These are phyloP conservation scores for Machimus rusticus DNA, from an alignment of 2,888 invertebrate species.

Conservation along the genomic window DNA sequence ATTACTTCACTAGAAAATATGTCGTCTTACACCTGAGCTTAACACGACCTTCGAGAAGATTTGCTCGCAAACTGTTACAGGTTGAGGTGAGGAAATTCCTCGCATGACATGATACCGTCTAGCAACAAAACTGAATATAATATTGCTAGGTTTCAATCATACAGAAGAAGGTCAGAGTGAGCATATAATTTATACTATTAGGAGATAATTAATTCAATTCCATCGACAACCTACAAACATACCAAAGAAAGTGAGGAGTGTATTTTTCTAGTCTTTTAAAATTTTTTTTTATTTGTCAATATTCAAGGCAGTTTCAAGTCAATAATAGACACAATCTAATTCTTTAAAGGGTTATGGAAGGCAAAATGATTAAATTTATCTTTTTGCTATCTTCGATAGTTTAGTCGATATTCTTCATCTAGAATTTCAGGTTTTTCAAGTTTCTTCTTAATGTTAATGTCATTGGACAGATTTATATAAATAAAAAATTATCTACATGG, in stretches of 20 bases:
- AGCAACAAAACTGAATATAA: neutral
- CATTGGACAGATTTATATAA: neutral
- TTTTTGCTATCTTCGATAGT: neutral
- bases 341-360: neutral
- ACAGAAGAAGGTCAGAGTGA: neutral
- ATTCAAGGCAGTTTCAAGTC: neutral
- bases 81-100: conserved; percentile 1
- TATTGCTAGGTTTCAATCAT: neutral
- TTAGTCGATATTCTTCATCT: neutral
- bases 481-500: neutral
- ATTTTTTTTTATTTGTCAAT: neutral
- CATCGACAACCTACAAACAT: neutral
- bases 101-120: neutral
- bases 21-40: conserved; percentile 9
- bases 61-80: neutral
- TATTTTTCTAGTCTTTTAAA: neutral
- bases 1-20: neutral
- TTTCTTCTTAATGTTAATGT: neutral
- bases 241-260: neutral
- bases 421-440: conserved; percentile 10
- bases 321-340: neutral
- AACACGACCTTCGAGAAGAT: conserved; percentile 7
- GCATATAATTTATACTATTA: neutral
- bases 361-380: neutral
- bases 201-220: neutral